Conservation (phyloP, 2,113 vertebrate genomes). For the Nothoprocta pentlandii region DNA sequence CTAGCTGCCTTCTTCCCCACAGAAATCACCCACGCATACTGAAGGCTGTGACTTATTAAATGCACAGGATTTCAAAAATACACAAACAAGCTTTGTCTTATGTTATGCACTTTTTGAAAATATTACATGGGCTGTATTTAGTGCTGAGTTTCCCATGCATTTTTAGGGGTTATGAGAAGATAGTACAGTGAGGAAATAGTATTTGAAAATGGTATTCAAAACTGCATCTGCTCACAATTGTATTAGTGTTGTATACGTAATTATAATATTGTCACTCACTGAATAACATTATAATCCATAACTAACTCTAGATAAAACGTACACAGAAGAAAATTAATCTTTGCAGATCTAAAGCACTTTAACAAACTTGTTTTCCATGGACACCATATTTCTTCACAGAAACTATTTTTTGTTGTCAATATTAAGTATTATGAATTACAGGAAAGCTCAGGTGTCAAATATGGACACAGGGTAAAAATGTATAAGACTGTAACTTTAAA, state of each 20-base stretch:
- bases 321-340: background rate
- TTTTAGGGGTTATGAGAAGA: background rate
- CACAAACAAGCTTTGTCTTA: background rate
- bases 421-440: background rate
- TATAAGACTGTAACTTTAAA: background rate
- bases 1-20: background rate
- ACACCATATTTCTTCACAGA: background rate
- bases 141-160: background rate
- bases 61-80: background rate
- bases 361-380: background rate
- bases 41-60: background rate
- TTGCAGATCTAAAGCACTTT: background rate
- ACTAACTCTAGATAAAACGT: background rate
- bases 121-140: background rate
- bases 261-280: background rate
- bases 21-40: background rate
- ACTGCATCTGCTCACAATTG: background rate
- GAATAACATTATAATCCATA: conserved; percentile 21
- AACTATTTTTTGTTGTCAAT: background rate
- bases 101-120: background rate
- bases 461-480: background rate
- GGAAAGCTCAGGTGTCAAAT: background rate
- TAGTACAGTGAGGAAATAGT: background rate
- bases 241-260: background rate
- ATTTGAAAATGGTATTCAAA: background rate